Evolutionary conservation across 2,888 invertebrate species (phyloP), one percentile per base, ranked within the genome.

Genomic region (Xestoiulus laeticollis): DNA sequence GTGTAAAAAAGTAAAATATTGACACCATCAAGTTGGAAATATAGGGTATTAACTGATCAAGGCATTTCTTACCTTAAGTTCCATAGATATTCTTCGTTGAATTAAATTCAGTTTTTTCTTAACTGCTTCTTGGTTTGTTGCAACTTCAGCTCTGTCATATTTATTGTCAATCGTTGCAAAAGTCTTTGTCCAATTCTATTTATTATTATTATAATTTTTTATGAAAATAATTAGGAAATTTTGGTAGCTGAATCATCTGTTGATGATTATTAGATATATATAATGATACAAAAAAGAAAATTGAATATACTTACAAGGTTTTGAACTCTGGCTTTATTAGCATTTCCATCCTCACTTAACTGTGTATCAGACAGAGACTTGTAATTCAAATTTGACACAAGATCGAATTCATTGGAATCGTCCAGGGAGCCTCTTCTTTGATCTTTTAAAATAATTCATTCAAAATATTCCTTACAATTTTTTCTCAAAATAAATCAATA

Each of bases 91-190:
- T 68, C 53, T 86, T 30, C 86, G 22, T 59, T 86, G 86, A 22
- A 38, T 38, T n/a, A 86, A 59, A 48, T 2, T 53, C 26, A 59
- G 12, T 30, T 48, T 68, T 59, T 86, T 53, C 68, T 59, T 86
- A 33, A 53, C 53, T 53, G 33, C 59, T 86, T 86, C 59, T 68
- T 86, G 86, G 53, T 59, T 44, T 53, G 86, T 86, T 4, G 86
- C 86, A 22, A 32, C 59, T 14, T 86, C 59, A n/a, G 86, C 86
- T 86, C 86, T 48, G 86, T 86, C 86, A 33, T 59, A 86, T 48
- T 48, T 86, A 14, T 86, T 86, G 33, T 59, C 86, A 53, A 86
- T 59, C 14, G 30, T 68, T 10, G 86, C 86, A 44, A 86, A 38
- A 12, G 38, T 59, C 30, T 53, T 53, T 1, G 86, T 59, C 48